Evolutionary conservation across 2,113 vertebrate genomes (phyloP).

Genomic region (Poeciliopsis occidentalis): DNA sequence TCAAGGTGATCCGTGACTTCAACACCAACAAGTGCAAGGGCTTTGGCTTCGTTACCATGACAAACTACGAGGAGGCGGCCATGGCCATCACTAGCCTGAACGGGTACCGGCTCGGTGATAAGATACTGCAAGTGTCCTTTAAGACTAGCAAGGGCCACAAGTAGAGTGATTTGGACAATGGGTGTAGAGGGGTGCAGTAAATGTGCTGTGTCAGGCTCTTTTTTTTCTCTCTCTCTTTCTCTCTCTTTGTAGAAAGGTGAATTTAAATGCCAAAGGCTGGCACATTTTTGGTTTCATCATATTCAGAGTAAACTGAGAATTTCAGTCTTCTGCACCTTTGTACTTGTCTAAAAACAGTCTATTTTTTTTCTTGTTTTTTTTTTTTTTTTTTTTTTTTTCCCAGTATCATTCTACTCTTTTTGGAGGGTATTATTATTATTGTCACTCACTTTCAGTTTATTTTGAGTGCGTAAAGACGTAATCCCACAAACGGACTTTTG

Average conservation of each 20-base stretch:
- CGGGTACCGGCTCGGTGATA: conserved; percentile 98
- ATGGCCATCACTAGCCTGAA: conserved; percentile 99
- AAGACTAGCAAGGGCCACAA: conserved; percentile 99
- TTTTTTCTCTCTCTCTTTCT: too few species aligned
- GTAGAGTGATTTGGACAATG: conserved; percentile 75
- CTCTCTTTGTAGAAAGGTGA: conserved; percentile 26
- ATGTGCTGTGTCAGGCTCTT: conserved; percentile 33
- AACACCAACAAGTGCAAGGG: conserved; percentile 99
- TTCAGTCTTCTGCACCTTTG: conserved; percentile 89
- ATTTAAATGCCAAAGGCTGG: conserved; percentile 49
- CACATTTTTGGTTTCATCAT: conserved; percentile 79
- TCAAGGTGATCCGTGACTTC: conserved; percentile 99
- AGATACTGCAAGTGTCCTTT: conserved; percentile 99
- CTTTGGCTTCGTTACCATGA: conserved; percentile 99
- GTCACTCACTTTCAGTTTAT: conserved; percentile 85
- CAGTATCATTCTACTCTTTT: conserved; percentile 47
- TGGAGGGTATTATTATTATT: conserved; percentile 66
- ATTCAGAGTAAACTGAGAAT: conserved; percentile 71
- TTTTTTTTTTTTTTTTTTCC: conserved; percentile 79
- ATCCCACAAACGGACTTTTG: conserved; percentile 81
- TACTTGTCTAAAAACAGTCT: conserved; percentile 84
- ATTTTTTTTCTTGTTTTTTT: conserved; percentile 35
- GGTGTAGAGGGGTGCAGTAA: conserved; percentile 45
- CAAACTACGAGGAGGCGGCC: conserved; percentile 99
- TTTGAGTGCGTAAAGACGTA: conserved; percentile 39